Evolutionary conservation across 2,113 vertebrate genomes (phyloP), one percentile per base, ranked within the genome.

Genomic region (Tympanuchus pallidicinctus): DNA sequence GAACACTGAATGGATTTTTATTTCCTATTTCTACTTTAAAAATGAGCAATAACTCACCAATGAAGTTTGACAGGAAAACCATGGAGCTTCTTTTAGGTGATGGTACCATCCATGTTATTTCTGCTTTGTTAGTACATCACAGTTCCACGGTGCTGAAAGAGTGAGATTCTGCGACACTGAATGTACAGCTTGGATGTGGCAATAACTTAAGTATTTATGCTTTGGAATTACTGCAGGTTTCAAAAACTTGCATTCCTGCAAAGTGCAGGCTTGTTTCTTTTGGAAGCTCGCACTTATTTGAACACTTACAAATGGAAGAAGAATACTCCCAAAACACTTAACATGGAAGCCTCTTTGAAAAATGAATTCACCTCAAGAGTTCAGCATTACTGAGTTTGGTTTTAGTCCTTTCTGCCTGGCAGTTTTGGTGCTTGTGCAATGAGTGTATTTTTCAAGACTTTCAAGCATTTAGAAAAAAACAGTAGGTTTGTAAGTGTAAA

Each of bases 341-440:
- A n/a, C 21, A 36, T 9, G 19, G 67, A 69, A 36, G 18, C 4
- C 52, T 81, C 4, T 20, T 54, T 87, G 59, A 76, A 42, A 27
- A 34, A 32, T 21, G 73, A 27, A 74, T 42, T 63, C 47, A 67
- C 40, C 48, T 76, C 67, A 56, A 56, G 59, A 94, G 12, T 50
- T 63, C 24, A 24, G 0, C 0, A 0, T 76, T 36, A 21, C 30
- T 79, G 24, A 50, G 24, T 25, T 24, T 50, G 85, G 63, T 66
- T 85, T 54, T 85, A 59, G 30, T 48, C 30, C 59, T 76, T 87
- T 87, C 34, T 89, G 63, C 32, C 47, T 1, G 0, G 40, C 45
- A 52, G 13, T 38, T 75, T 87, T 43, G 16, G 34, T 72, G 43
- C 47, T 79, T 59, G 66, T 40, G 36, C 30, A 67, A 13, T 82